Evolutionary conservation across 2,888 invertebrate species (phyloP).

Genomic region (Pristionchus fissidentatus): DNA sequence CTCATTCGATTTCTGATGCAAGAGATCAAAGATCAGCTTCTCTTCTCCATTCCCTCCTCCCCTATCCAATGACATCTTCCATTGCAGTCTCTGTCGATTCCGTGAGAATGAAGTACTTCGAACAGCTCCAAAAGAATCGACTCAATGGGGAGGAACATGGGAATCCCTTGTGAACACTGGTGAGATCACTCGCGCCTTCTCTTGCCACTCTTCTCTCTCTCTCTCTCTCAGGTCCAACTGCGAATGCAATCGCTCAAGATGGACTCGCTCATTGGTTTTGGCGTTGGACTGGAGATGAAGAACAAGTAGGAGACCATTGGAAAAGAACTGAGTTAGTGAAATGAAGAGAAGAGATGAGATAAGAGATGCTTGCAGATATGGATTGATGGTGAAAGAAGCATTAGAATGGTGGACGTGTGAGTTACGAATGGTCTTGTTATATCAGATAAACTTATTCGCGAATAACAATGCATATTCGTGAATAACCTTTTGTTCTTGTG

Average conservation of each 20-base stretch:
- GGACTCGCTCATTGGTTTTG: constrained; percentile 25
- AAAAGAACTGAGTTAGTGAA: not conserved
- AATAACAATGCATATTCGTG: too few species aligned
- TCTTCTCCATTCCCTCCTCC: not conserved
- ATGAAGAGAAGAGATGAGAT: not conserved
- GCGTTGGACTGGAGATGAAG: not conserved
- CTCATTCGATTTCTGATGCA: not conserved
- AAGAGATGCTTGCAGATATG: not conserved
- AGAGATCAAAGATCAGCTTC: not conserved
- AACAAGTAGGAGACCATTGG: not conserved
- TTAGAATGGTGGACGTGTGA: constrained; percentile 8
- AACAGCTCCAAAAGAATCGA: not conserved
- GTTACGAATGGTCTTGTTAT: too few species aligned
- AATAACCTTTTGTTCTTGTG: not conserved
- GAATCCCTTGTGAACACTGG: not conserved
- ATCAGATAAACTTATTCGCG: too few species aligned
- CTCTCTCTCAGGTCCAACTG: constrained; percentile 14
- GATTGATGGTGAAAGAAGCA: constrained; percentile 1
- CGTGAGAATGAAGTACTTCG: not conserved
- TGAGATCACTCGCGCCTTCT: too few species aligned
- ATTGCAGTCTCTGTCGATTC: not conserved
- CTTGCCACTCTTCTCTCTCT: not conserved
- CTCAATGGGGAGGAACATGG: constrained; percentile 15
- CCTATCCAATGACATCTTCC: not conserved
- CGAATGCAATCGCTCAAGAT: constrained; percentile 1